These are phyloP conservation scores for Drosophila setosimentum DNA, from an alignment of 2,888 invertebrate species.

Conservation along the genomic window DNA sequence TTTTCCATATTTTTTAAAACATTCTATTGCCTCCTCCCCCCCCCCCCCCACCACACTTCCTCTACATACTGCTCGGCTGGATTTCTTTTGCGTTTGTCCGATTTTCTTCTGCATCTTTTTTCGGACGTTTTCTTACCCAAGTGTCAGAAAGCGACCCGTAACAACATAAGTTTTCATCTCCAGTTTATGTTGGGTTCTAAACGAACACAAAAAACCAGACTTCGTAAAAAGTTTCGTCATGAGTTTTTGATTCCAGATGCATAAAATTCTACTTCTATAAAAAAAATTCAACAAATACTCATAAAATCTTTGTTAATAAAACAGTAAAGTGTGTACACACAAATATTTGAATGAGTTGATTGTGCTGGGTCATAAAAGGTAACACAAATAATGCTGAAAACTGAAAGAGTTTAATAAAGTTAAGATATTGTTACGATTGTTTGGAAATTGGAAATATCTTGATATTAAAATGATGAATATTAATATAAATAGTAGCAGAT, in stretches of 20 bases:
- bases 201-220: constrained; percentile 8
- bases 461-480: too few species aligned
- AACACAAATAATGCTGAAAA: constrained; percentile 5
- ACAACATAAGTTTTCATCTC: constrained; percentile 62
- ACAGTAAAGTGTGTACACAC: constrained; percentile 10
- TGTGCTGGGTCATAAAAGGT: not conserved
- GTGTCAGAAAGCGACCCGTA: constrained; percentile 62
- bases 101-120: constrained; percentile 17
- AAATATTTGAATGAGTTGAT: constrained; percentile 1
- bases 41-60: too few species aligned
- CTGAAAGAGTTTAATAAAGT: constrained; percentile 2
- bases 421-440: constrained; percentile 6
- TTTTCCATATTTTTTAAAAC: constrained; percentile 67
- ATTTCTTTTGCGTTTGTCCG: constrained; percentile 44
- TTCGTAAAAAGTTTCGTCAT: constrained; percentile 38
- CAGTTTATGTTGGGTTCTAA: constrained; percentile 49
- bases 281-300: constrained; percentile 14
- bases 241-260: constrained; percentile 21
- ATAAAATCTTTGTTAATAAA: constrained; percentile 39
- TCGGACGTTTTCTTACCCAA: constrained; percentile 36
- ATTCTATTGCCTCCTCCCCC: constrained; percentile 12
- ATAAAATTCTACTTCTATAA: constrained; percentile 9
- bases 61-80: not conserved
- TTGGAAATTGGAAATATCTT: not conserved
- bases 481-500: not conserved